Percentiles rank a stretch among this genome's conserved stretches.
Evolutionary conservation across 2,888 invertebrate genomes (phyloP).

Genomic region (Leptopilina syphax): DNA sequence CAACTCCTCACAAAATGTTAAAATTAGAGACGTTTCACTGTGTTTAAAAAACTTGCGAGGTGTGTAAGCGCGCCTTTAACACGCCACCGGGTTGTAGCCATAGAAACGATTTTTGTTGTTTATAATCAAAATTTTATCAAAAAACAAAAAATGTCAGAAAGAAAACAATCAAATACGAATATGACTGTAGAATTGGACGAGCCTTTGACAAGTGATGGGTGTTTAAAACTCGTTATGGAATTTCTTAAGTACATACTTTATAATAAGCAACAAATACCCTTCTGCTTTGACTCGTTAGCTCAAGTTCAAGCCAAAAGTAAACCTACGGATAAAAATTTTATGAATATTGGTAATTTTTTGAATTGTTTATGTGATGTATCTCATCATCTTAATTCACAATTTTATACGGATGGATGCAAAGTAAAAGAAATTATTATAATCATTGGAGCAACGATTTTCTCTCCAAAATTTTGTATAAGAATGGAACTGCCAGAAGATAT

Average conservation of each 20-base stretch:
- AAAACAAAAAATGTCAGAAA: constrained; percentile 27
- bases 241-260: constrained; percentile 75
- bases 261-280: constrained; percentile 76
- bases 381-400: constrained; percentile 66
- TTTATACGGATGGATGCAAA: constrained; percentile 63
- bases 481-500: constrained; percentile 68
- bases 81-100: no score
- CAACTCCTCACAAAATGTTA: no score
- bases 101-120: no score
- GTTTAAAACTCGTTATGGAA: constrained; percentile 72
- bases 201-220: constrained; percentile 72
- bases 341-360: constrained; percentile 62
- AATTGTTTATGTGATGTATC: constrained; percentile 63
- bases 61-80: no score
- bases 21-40: no score
- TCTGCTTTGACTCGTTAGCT: constrained; percentile 71
- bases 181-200: constrained; percentile 72
- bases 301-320: constrained; percentile 65
- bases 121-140: no score
- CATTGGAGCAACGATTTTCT: constrained; percentile 73
- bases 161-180: constrained; percentile 60
- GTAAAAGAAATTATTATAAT: constrained; percentile 72
- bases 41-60: no score
- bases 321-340: constrained; percentile 65
- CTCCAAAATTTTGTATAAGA: constrained; percentile 71